Base-by-base conservation (phyloP, 2,113 vertebrate genomes). In the Actenoides hombroni region DNA sequence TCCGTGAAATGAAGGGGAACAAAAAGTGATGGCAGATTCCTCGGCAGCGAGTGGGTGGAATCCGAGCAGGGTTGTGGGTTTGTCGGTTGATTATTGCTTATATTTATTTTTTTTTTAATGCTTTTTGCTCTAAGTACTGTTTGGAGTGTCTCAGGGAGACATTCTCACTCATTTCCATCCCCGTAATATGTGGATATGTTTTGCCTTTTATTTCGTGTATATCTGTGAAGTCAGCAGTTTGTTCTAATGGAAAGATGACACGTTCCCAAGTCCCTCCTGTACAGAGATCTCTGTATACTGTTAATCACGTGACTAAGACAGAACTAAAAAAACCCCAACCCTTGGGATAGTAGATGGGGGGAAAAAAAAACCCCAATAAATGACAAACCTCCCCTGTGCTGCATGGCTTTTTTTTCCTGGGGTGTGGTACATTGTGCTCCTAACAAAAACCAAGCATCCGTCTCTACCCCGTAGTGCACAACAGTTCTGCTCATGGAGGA, bases 201-300 rank as follows among this genome's bases (percentile, higher is more conserved):
- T 70, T 54, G 2, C 20, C 5, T 91, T 40, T 59, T 44, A 9
- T 84, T 74, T 48, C 11, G 1, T 2, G 0, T 2, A 0, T 0
- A 1, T 13, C 40, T 16, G 35, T n/a, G 28, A 54, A 53, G 49
- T 26, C 81, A 63, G 61, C 31, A 56, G n/a, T 60, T 51, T 29
- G n/a, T 78, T 21, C 80, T 33, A 2, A 21, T 25, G 59, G 15
- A 53, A 46, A 48, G 28, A 42, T 28, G 40, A 14, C 8, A 9
- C 0, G 2, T 54, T 31, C 57, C 54, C 1, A 42, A 69, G 12
- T 24, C 17, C 67, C 23, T 73, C 42, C 39, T 73, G 46, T 4
- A 21, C 10, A 23, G 80, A 60, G 9, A 37, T 65, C 29, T 57
- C 35, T n/a, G 37, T 11, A 16, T 21, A 49, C 57, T 76, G 35